A percentile compares a stretch with the other conserved stretches of the same genome.
phyloP scores from a whole-genome alignment of 2,797 vertebrate genomes.

The Antennarius maculatus region DNA sequence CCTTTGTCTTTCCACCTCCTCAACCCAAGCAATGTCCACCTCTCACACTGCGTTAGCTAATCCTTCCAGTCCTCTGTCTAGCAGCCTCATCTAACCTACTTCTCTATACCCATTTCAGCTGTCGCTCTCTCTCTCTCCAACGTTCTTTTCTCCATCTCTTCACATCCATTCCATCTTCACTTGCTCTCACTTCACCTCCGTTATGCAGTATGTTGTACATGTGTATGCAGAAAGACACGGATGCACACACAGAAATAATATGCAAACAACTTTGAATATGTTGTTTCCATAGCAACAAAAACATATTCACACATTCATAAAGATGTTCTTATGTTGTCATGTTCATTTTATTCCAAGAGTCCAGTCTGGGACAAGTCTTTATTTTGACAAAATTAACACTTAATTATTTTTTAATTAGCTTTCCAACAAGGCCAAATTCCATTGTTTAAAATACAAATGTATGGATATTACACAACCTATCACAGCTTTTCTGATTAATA shows the following conservation, averaged over 20 bases:
- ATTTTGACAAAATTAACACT: conserved; percentile 74
- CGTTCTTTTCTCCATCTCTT: conserved; percentile 47
- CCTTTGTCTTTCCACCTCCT: conserved; percentile 36
- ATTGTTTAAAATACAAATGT: conserved; percentile 75
- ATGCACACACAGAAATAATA: neutral
- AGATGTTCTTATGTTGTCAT: conserved; percentile 57
- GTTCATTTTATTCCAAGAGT: conserved; percentile 70
- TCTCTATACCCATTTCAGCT: conserved; percentile 56
- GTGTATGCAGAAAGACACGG: neutral
- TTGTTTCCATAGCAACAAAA: conserved; percentile 39
- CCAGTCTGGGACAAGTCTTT: conserved; percentile 74
- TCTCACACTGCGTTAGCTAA: conserved; percentile 71
- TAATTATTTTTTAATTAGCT: conserved; percentile 84
- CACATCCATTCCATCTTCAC: conserved; percentile 48
- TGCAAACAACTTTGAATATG: conserved; percentile 14
- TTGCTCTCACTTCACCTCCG: conserved; percentile 39
- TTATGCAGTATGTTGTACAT: conserved; percentile 15
- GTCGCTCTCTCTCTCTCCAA: conserved; percentile 18
- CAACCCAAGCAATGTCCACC: conserved; percentile 49
- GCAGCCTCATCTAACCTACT: conserved; percentile 71
- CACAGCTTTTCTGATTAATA: conserved; percentile 67
- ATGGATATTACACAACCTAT: conserved; percentile 78
- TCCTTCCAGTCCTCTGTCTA: conserved; percentile 69
- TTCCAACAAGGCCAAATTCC: conserved; percentile 62
- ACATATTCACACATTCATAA: conserved; percentile 12